phyloP scores from a whole-genome alignment of 2,888 invertebrate species.

The Busseola fusca region DNA sequence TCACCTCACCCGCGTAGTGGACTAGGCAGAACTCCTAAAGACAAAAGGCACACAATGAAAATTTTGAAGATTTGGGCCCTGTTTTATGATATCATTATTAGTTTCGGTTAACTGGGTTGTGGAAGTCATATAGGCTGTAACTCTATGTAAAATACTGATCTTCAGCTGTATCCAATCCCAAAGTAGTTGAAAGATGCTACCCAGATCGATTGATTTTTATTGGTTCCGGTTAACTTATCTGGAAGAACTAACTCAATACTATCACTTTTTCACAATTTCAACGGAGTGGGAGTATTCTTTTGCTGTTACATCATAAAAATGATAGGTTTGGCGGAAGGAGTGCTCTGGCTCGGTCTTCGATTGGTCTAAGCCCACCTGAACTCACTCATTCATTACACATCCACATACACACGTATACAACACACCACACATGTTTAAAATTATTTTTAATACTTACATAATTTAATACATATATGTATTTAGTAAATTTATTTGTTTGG shows the following conservation, averaged over 20 bases:
- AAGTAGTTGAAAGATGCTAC: background rate
- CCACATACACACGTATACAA: too few species aligned
- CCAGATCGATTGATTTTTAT: background rate
- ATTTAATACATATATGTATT: too few species aligned
- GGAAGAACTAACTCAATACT: background rate
- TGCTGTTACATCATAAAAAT: too few species aligned
- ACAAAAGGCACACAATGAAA: conserved; percentile 38
- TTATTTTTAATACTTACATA: too few species aligned
- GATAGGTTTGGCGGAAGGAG: too few species aligned
- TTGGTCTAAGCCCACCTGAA: too few species aligned
- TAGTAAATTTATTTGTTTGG: too few species aligned
- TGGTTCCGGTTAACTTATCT: background rate
- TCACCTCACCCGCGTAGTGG: conserved; percentile 98
- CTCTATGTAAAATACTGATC: background rate
- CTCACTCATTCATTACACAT: too few species aligned
- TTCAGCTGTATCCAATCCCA: background rate
- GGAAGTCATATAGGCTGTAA: background rate
- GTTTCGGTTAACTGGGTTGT: background rate
- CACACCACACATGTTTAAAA: too few species aligned
- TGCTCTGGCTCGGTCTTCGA: too few species aligned
- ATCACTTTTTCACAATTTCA: too few species aligned
- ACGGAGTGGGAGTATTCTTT: too few species aligned
- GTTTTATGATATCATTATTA: background rate
- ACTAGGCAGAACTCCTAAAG: conserved; percentile 95
- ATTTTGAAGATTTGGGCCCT: background rate